phyloP scores from a whole-genome alignment of 2,797 vertebrate species.

The Sebastes vulpes region DNA sequence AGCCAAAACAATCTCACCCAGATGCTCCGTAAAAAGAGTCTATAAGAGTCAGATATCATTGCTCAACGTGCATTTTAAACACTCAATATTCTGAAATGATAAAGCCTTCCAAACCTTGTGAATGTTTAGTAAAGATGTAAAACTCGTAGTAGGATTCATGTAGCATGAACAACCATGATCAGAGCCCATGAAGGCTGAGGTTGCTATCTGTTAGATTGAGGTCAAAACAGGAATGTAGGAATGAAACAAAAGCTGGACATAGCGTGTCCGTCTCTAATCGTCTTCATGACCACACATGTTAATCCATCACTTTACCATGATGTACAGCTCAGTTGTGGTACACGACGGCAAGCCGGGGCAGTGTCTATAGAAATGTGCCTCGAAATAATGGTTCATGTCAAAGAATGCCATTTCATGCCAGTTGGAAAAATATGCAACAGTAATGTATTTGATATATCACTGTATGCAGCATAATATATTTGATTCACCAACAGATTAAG shows the following conservation, averaged over 20 bases:
- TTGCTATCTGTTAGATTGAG: no score
- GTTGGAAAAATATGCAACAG: neutral
- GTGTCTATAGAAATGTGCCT: no score
- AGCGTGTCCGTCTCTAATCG: neutral
- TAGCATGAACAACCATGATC: no score
- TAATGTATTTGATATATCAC: no score
- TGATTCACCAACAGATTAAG: neutral
- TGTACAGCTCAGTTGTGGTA: neutral
- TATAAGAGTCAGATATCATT: rapidly evolving
- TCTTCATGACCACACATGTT: neutral
- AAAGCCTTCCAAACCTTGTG: no score
- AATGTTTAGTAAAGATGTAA: no score
- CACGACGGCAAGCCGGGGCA: no score
- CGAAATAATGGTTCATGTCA: neutral
- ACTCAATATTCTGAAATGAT: no score
- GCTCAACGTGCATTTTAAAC: no score
- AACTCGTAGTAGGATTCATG: no score
- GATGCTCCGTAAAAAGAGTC: neutral
- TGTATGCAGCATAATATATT: neutral
- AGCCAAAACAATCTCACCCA: neutral
- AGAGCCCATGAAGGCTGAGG: no score
- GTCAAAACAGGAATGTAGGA: no score
- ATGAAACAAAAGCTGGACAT: neutral
- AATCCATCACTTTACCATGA: neutral
- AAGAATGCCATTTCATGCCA: neutral